Base-by-base conservation (phyloP, 2,888 invertebrate genomes). In the Melanophora roralis region DNA sequence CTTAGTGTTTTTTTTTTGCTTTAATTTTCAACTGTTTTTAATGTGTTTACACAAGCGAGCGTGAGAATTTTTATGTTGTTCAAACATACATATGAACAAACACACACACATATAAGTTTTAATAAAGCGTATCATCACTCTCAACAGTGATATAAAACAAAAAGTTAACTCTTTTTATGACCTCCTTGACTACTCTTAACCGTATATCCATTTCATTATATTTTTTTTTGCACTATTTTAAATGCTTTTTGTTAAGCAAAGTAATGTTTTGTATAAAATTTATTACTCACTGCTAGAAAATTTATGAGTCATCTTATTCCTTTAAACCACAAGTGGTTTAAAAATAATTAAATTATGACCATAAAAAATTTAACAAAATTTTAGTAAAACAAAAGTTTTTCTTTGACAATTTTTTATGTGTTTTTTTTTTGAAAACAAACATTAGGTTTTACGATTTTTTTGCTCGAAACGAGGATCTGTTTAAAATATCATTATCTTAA, bases 281-380 rank as follows among this genome's bases (percentile, higher is more conserved):
- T 77, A 77, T 71, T 51, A 49, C 64, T 49, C 43, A 49, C 43
- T 69, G 34, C 49, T 49, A 57, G 38, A 69, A 57, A 71, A 65
- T 77, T 71, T 77, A 71, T 71, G 76, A 65, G 43, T 71, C 76
- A 62, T 64, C 57, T 77, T 71, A 71, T 71, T 65, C 57, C 40
- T 71, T 74, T 57, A 67, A 74, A 71, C 71, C 76, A 71, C 69
- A 77, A 77, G 76, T 64, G 76, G 69, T 77, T 77, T 49, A 71
- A 76, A 49, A 43, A 47, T 57, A 76, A 76, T 76, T 69, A 76
- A 71, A 71, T 55, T 64, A 47, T 69, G 69, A 55, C 32, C 59
- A 62, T 32, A 43, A 36, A 68, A 51, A 38, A 49, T 65, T 38
- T 8, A 40, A n/a, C n/a, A n/a, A 64, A 36, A 14, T n/a, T 9